Evolutionary conservation across 2,888 invertebrate species (phyloP).

Genomic region (Yponomeuta plumbellus): DNA sequence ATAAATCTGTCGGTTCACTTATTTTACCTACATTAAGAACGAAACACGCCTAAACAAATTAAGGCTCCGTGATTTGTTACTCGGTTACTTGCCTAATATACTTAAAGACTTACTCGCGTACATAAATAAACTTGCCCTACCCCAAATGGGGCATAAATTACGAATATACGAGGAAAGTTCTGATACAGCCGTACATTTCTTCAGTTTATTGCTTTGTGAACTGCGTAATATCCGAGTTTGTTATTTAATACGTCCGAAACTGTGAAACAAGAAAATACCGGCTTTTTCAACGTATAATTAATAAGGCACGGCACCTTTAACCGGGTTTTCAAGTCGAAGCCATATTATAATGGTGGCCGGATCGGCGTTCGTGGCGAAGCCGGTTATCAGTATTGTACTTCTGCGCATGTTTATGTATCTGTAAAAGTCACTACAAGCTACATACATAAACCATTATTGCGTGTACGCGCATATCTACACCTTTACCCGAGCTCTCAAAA

Average conservation of each 20-base stretch:
- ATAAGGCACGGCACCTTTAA: no score
- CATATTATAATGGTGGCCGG: no score
- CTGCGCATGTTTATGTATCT: no score
- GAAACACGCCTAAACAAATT: background rate
- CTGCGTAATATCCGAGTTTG: background rate
- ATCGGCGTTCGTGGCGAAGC: no score
- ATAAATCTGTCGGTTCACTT: background rate
- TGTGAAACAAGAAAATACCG: background rate
- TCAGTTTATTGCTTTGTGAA: slow-evolving; percentile 3
- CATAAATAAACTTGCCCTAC: background rate
- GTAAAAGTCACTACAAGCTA: no score
- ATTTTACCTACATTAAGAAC: background rate
- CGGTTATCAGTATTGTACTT: no score
- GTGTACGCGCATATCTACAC: no score
- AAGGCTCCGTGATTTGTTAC: background rate
- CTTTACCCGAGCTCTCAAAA: no score
- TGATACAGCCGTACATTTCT: background rate
- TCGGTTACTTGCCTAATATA: background rate
- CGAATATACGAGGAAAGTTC: background rate
- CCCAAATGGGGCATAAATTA: slow-evolving; percentile 1
- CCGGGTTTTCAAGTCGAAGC: no score
- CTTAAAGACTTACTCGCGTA: background rate
- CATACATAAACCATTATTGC: no score
- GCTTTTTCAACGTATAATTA: no score
- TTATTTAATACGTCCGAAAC: background rate